Conservation (phyloP, 1,140 invertebrate genomes). For the Glomeris maerens region DNA sequence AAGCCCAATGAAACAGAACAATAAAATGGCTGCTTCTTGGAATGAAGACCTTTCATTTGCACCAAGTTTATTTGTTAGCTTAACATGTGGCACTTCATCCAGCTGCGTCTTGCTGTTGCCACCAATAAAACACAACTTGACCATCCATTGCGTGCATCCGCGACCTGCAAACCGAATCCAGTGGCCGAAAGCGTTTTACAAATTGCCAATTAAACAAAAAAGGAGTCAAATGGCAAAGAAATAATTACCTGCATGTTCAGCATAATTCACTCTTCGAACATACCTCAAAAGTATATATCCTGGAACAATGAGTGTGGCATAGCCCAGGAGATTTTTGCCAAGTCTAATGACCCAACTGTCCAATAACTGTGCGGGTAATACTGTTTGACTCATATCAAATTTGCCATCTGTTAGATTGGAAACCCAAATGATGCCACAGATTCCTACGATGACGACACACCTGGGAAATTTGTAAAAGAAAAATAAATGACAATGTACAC, state of each 20-base stretch:
- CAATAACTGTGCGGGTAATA: no score
- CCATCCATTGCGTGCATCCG: slow-evolving; percentile 36
- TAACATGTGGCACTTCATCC: no score
- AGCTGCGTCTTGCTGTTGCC: slow-evolving; percentile 29
- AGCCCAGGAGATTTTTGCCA: slow-evolving; percentile 65
- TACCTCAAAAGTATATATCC: slow-evolving; percentile 72
- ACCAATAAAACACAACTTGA: slow-evolving; percentile 50
- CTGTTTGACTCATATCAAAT: no score
- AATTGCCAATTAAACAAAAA: no score
- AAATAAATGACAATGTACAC: no score
- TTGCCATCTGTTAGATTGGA: no score
- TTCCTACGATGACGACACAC: no score
- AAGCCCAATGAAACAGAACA: slow-evolving; percentile 72
- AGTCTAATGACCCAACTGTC: slow-evolving; percentile 60
- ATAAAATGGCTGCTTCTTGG: slow-evolving; percentile 42
- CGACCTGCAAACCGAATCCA: slow-evolving; percentile 12
- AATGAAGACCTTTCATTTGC: no score
- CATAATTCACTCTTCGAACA: slow-evolving; percentile 59
- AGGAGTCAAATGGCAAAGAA: slow-evolving; percentile 7
- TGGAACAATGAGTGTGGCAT: slow-evolving; percentile 72
- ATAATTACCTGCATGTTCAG: slow-evolving; percentile 55
- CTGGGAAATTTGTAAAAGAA: no score
- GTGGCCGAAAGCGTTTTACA: no score
- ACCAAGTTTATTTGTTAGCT: no score
- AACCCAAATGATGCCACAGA: no score